Evolutionary conservation across 2,797 vertebrate genomes (phyloP).

Genomic region (Fratercula arctica): DNA sequence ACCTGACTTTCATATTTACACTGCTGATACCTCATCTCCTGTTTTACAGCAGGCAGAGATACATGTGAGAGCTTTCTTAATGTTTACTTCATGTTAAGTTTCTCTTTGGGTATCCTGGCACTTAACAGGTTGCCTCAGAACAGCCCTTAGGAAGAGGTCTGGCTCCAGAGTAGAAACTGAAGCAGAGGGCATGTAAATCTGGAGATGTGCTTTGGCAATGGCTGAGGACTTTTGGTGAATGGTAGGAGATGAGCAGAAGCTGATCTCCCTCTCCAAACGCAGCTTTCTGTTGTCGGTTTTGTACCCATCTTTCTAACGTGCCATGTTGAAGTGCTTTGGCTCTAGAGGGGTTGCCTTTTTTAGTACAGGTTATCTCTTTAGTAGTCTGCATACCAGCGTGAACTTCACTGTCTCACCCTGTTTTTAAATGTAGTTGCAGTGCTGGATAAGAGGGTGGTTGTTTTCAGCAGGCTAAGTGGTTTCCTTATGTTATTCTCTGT

Average conservation of each 20-base stretch:
- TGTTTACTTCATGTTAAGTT: background rate
- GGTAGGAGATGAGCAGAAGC: background rate
- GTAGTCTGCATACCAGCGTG: background rate
- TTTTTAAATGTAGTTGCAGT: background rate
- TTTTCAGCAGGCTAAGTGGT: background rate
- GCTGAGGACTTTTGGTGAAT: background rate
- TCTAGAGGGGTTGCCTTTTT: background rate
- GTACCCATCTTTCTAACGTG: background rate
- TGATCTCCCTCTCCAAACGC: background rate
- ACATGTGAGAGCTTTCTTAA: background rate
- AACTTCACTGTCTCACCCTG: background rate
- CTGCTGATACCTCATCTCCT: background rate
- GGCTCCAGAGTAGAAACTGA: background rate
- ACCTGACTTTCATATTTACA: background rate
- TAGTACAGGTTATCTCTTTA: background rate
- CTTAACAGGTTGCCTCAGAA: background rate
- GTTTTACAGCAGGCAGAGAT: background rate
- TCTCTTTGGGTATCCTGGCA: background rate
- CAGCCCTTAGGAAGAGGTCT: background rate
- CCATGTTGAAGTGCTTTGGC: background rate
- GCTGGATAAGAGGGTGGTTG: background rate
- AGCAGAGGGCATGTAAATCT: background rate
- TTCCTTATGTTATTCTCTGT: background rate
- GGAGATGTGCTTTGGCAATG: background rate
- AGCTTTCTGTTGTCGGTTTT: background rate